phyloP scores from a whole-genome alignment of 2,797 vertebrate genomes.

The Novumbra hubbsi region DNA sequence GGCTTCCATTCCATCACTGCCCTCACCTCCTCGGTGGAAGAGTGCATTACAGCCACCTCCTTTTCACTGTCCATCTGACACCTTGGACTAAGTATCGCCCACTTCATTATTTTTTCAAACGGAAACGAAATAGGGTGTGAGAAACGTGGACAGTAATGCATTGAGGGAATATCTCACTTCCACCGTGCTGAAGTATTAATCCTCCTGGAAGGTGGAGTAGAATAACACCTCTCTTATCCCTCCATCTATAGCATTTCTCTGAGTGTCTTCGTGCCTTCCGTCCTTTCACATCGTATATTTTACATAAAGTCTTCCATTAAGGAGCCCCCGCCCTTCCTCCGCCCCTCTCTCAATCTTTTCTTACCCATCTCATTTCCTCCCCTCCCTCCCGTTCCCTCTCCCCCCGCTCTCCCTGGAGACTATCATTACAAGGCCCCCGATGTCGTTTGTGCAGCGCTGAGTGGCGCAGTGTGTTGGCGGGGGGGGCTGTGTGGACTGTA shows the following conservation, averaged over 20 bases:
- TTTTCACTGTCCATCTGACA: constrained; percentile 42
- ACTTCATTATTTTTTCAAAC: constrained; percentile 44
- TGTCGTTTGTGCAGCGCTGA: not conserved
- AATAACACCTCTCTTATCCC: constrained; percentile 31
- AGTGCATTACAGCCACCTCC: constrained; percentile 11
- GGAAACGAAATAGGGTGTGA: constrained; percentile 20
- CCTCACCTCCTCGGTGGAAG: constrained; percentile 28
- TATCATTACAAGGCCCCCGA: constrained; percentile 2
- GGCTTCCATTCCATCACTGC: constrained; percentile 17
- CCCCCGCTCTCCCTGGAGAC: not conserved
- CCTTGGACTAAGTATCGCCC: constrained; percentile 45
- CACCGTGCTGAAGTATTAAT: constrained; percentile 45
- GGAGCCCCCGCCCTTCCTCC: not conserved
- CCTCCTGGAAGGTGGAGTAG: constrained; percentile 32
- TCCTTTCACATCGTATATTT: constrained; percentile 38
- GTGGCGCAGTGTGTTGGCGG: not conserved
- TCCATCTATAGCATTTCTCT: constrained; percentile 7
- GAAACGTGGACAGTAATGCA: constrained; percentile 14
- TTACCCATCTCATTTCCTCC: not conserved
- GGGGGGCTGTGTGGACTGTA: not conserved
- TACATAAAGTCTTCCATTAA: constrained; percentile 40
- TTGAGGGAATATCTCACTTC: constrained; percentile 18
- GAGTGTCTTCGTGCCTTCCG: constrained; percentile 15
- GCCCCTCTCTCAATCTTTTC: not conserved
- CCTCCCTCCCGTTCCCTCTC: not conserved